A percentile compares a stretch with the other conserved stretches of the same genome.
phyloP scores from a whole-genome alignment of 2,888 invertebrate genomes.

The Pteria penguin region DNA sequence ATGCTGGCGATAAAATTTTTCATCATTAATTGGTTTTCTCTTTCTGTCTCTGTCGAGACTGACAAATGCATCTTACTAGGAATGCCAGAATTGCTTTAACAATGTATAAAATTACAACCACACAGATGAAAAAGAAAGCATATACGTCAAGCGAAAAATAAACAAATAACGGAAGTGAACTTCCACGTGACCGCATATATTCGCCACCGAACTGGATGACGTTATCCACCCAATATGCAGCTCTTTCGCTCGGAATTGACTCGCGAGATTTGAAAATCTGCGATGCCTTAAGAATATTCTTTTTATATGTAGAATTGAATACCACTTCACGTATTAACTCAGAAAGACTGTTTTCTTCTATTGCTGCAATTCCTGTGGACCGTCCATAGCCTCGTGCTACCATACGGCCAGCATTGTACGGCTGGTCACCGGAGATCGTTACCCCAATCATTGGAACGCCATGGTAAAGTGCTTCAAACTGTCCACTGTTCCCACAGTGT shows the following conservation, averaged over 20 bases:
- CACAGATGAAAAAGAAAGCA: background rate
- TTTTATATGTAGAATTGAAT: slow-evolving; percentile 35
- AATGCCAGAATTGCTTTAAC: background rate
- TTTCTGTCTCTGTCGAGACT: background rate
- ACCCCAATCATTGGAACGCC: slow-evolving; percentile 56
- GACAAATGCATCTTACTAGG: background rate
- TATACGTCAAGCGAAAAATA: slow-evolving; percentile 56
- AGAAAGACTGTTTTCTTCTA: background rate
- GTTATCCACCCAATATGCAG: slow-evolving; percentile 65
- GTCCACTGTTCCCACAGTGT: slow-evolving; percentile 55
- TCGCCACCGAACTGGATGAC: slow-evolving; percentile 62
- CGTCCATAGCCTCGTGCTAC: slow-evolving; percentile 26
- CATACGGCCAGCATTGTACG: slow-evolving; percentile 46
- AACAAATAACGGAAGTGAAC: slow-evolving; percentile 60
- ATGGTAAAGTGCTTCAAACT: slow-evolving; percentile 56
- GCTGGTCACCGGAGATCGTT: slow-evolving; percentile 51
- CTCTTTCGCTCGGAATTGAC: slow-evolving; percentile 53
- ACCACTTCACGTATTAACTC: slow-evolving; percentile 44
- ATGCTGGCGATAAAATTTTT: background rate
- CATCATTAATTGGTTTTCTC: background rate
- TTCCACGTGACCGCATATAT: slow-evolving; percentile 56
- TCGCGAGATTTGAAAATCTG: slow-evolving; percentile 42
- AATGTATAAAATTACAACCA: background rate
- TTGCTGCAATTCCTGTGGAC: background rate
- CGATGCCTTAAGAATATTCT: slow-evolving; percentile 50